These are phyloP conservation scores for Copidosoma aretas DNA, from an alignment of 2,888 invertebrate genomes.

Conservation along the genomic window DNA sequence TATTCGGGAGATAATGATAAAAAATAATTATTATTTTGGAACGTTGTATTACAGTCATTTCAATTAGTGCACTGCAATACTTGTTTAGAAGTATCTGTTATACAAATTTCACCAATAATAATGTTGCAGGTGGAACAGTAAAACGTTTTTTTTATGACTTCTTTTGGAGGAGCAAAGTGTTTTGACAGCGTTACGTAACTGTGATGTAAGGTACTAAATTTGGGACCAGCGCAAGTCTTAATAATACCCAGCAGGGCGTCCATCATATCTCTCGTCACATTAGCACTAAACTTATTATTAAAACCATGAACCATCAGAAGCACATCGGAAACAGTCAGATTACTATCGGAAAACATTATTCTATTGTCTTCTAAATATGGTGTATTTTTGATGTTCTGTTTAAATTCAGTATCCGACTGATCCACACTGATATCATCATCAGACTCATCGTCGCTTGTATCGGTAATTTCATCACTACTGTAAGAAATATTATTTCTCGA, in stretches of 20 bases:
- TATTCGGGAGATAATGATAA: slow-evolving; percentile 19
- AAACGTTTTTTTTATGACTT: slow-evolving; percentile 3
- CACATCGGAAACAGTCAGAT: slow-evolving; percentile 18
- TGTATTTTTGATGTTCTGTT: not conserved
- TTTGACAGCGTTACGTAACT: slow-evolving; percentile 7
- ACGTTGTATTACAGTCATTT: slow-evolving; percentile 4
- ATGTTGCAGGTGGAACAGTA: not conserved
- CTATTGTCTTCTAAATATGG: slow-evolving; percentile 3
- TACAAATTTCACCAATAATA: not conserved
- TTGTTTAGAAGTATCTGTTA: not conserved
- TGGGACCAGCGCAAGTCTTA: slow-evolving; percentile 26
- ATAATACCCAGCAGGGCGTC: slow-evolving; percentile 19
- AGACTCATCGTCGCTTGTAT: not conserved
- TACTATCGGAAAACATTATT: slow-evolving; percentile 23
- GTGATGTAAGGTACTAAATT: slow-evolving; percentile 6
- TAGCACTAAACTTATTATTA: not conserved
- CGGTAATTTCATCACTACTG: too few species aligned
- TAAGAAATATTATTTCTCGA: not conserved
- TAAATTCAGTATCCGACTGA: not conserved
- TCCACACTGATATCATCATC: not conserved
- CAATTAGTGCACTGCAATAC: not conserved
- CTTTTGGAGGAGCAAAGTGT: slow-evolving; percentile 20
- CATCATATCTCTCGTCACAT: not conserved
- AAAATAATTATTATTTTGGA: slow-evolving; percentile 24
- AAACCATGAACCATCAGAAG: slow-evolving; percentile 24